Conservation (phyloP, 2,113 vertebrate species). For the Macquaria ambigua region DNA sequence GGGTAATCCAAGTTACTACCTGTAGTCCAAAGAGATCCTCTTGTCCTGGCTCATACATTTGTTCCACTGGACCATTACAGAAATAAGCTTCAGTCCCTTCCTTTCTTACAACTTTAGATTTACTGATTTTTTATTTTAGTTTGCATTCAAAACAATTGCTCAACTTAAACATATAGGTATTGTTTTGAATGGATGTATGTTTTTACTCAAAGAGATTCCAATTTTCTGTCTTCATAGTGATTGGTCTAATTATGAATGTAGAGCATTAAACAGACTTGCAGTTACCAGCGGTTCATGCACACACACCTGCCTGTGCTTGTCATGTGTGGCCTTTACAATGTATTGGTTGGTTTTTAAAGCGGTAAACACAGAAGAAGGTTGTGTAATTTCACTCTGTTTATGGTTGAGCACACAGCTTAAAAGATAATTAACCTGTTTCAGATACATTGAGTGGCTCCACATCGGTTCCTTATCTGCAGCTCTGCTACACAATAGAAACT, state of each 20-base stretch:
- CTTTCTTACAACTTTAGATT: neutral
- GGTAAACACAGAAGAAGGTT: constrained; percentile 17
- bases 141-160: neutral
- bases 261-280: neutral
- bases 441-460: constrained; percentile 10
- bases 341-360: neutral
- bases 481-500: constrained; percentile 41
- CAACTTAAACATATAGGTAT: neutral
- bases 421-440: constrained; percentile 34
- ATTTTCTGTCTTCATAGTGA: neutral
- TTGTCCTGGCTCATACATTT: neutral
- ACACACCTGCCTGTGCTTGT: neutral
- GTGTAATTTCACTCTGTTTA: constrained; percentile 36
- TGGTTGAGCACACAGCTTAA: constrained; percentile 38
- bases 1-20: neutral
- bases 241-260: neutral
- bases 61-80: neutral
- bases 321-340: constrained; percentile 4
- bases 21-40: neutral
- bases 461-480: constrained; percentile 56
- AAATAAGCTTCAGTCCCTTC: neutral
- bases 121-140: neutral
- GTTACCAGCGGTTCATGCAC: neutral
- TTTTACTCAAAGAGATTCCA: neutral
- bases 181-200: neutral